Evolutionary conservation across 2,888 invertebrate genomes (phyloP).

Genomic region (Galeruca laticollis): DNA sequence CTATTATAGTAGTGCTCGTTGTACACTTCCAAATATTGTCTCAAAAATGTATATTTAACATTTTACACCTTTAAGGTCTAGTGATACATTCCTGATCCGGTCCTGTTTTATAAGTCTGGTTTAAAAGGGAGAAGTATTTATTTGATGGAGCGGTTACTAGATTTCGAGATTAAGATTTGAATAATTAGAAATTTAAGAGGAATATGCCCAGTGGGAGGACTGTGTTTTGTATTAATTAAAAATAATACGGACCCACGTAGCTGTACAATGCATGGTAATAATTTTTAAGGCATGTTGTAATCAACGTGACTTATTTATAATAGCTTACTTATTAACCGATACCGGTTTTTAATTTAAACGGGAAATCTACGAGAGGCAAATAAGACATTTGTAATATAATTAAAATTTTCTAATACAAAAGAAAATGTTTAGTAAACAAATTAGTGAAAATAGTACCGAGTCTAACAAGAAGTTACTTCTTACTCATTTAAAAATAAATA

Average conservation of each 20-base stretch:
- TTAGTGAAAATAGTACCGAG: too few relatives aligned
- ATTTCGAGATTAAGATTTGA: slow-evolving; percentile 41
- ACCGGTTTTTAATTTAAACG: not conserved
- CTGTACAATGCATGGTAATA: slow-evolving; percentile 4
- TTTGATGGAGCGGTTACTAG: slow-evolving; percentile 34
- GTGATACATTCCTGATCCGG: not conserved
- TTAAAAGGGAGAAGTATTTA: slow-evolving; percentile 40
- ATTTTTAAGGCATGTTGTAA: slow-evolving; percentile 15
- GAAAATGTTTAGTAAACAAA: too few relatives aligned
- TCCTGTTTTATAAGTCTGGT: slow-evolving; percentile 14
- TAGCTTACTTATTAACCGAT: slow-evolving; percentile 12
- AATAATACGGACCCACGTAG: slow-evolving; percentile 15
- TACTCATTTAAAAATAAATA: too few relatives aligned
- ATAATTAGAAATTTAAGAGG: slow-evolving; percentile 56
- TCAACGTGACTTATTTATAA: slow-evolving; percentile 20
- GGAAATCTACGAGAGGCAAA: not conserved
- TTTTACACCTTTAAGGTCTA: not conserved
- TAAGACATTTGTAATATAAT: not conserved
- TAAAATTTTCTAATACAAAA: too few relatives aligned
- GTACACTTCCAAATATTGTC: too few relatives aligned
- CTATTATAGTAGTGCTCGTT: too few relatives aligned
- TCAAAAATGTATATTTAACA: too few relatives aligned
- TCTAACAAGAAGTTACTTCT: too few relatives aligned
- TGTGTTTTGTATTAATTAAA: slow-evolving; percentile 19
- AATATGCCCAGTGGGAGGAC: slow-evolving; percentile 20